These are phyloP conservation scores for Zaprionus camerounensis DNA, from an alignment of 1,140 invertebrate genomes.

Conservation along the genomic window DNA sequence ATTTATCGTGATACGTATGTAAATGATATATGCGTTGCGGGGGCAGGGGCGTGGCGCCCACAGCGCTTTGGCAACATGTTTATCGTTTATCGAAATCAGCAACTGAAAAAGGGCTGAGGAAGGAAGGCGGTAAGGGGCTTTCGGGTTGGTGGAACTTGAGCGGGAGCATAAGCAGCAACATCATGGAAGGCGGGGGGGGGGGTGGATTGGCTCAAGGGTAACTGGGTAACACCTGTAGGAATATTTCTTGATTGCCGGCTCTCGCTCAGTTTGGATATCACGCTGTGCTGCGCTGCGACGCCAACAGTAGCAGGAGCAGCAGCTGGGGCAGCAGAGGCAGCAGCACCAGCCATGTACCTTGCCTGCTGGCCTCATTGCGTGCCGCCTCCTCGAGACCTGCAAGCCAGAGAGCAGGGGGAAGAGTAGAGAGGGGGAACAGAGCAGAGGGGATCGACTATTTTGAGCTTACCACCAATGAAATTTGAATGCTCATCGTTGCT, in stretches of 20 bases:
- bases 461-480: slow-evolving; percentile 76
- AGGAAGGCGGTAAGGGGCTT: not conserved
- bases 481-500: slow-evolving; percentile 82
- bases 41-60: slow-evolving; percentile 17
- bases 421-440: not conserved
- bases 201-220: slow-evolving; percentile 17
- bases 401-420: not conserved
- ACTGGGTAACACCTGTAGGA: slow-evolving; percentile 64
- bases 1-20: slow-evolving; percentile 75
- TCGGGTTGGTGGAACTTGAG: not conserved
- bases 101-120: not conserved
- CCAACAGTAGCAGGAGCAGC: slow-evolving; percentile 37
- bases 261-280: slow-evolving; percentile 75
- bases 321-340: slow-evolving; percentile 19
- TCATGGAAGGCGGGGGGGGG: not conserved
- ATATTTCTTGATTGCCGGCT: slow-evolving; percentile 79
- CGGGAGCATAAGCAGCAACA: slow-evolving; percentile 59
- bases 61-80: slow-evolving; percentile 28
- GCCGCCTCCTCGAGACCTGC: slow-evolving; percentile 68
- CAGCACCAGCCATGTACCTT: slow-evolving; percentile 33
- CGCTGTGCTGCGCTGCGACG: slow-evolving; percentile 47
- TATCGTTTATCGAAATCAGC: slow-evolving; percentile 4
- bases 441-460: not conserved
- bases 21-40: slow-evolving; percentile 70
- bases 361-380: slow-evolving; percentile 46